Evolutionary conservation across 2,797 vertebrate species (phyloP), one percentile per base, ranked within the genome.

Genomic region (Steatocranus sp.): DNA sequence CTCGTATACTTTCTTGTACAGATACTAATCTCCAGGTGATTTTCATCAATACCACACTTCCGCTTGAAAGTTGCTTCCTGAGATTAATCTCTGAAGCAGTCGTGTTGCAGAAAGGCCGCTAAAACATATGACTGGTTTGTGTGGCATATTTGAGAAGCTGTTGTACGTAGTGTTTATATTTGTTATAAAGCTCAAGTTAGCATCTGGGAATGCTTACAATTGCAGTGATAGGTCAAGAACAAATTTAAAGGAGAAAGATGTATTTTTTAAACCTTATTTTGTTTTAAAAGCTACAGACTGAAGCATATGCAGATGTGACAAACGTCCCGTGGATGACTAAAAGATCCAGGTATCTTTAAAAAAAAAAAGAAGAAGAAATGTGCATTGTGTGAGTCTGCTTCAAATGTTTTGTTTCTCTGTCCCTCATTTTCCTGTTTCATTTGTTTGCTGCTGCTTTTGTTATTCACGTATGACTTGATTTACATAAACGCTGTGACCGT

Each of bases 391-490:
- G 38, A 23, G 58, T 84, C 18, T 43, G 56, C 14, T 75, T 78
- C 23, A 6, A 7, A 3, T 25, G 54, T 79, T 86, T 83, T 53
- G 30, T 86, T 88, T 78, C 82, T 85, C 53, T 61, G 74, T 81
- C 83, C 76, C 95, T 94, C 95, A 91, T 96, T 95, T 96, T 95
- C 38, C 96, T 36, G 96, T 94, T 91, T 88, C 92, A 94, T 82
- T 79, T 81, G 61, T 84, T 89, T 97, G 94, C 90, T 96, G 96
- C 96, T 97, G 96, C 91, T 87, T 61, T 84, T 92, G 92, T 93
- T 89, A 96, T 97, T 97, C 95, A 96, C 82, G 7, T 25, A 73
- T 94, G 74, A 94, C 95, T 88, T 93, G 96, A 96, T 95, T 95
- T 92, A 81, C 95, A 79, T 82, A 32, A 88, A 87, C 66, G 82